Conservation (phyloP, 30 jellyfish, hydroid and myxozoan genomes). For the Aurelia coerulea region DNA sequence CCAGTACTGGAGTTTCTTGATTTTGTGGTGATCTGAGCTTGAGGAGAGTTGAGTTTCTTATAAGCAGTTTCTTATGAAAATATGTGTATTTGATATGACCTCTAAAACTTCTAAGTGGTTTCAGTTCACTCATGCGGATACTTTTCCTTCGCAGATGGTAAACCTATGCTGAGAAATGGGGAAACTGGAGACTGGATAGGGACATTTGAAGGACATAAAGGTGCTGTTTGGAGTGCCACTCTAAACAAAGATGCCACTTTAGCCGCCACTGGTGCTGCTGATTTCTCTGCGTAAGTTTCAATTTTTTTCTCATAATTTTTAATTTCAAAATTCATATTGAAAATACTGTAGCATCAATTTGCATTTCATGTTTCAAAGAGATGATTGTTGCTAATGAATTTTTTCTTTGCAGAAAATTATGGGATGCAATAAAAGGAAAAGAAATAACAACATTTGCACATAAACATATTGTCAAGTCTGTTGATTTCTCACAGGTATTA, state of each 20-base stretch:
- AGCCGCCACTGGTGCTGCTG: constrained; percentile 99
- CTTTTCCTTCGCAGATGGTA: constrained; percentile 75
- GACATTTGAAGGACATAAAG: constrained; percentile 96
- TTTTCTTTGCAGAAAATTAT: constrained; percentile 59
- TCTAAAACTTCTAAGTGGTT: too few species aligned
- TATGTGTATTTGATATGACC: too few species aligned
- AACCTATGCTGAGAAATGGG: constrained; percentile 98
- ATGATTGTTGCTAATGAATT: too few species aligned
- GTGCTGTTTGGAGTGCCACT: constrained; percentile 99
- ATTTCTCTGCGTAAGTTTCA: constrained; percentile 87
- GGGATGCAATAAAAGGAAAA: constrained; percentile 90
- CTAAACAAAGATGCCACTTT: constrained; percentile 73
- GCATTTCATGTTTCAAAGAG: too few species aligned
- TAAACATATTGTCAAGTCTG: constrained; percentile 93
- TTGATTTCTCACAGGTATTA: constrained; percentile 86
- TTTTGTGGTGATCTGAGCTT: too few species aligned
- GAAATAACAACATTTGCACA: constrained; percentile 77
- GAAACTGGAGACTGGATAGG: constrained; percentile 99
- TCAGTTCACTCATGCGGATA: too few species aligned
- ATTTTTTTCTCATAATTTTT: not conserved
- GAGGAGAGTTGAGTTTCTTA: too few species aligned
- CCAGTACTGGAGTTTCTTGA: too few species aligned
- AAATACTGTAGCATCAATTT: too few species aligned
- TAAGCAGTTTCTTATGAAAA: too few species aligned
- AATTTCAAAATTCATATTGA: too few species aligned